phyloP scores from a whole-genome alignment of 2,888 invertebrate genomes.

The Pyrocoelia pectoralis region DNA sequence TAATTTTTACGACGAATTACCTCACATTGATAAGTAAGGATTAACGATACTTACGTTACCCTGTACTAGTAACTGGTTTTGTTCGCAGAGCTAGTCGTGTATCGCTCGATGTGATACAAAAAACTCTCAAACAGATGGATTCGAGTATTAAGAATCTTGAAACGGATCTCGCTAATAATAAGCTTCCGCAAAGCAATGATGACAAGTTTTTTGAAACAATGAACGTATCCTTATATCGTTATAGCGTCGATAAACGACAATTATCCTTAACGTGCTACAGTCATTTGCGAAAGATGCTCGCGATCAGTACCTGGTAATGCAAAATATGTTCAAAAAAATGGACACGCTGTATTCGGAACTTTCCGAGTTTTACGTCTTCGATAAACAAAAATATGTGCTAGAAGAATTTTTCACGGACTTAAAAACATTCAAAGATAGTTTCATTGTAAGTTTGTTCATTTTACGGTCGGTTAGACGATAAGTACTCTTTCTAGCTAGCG shows the following conservation, averaged over 20 bases:
- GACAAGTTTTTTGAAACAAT: conserved; percentile 89
- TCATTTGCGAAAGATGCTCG: conserved; percentile 82
- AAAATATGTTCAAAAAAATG: conserved; percentile 95
- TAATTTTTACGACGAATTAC: conserved; percentile 84
- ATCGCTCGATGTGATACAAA: conserved; percentile 82
- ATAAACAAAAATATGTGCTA: conserved; percentile 89
- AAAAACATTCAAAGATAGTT: conserved; percentile 93
- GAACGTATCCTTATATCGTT: conserved; percentile 74
- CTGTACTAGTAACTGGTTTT: too few species aligned
- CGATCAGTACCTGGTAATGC: conserved; percentile 86
- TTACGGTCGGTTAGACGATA: too few species aligned
- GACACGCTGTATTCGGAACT: conserved; percentile 83
- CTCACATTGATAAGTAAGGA: conserved; percentile 80
- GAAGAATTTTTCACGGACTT: conserved; percentile 97
- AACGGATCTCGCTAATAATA: conserved; percentile 87
- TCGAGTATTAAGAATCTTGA: conserved; percentile 87
- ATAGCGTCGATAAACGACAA: too few species aligned
- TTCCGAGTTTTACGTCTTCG: conserved; percentile 91
- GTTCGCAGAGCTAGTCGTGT: conserved; percentile 80
- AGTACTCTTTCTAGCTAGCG: conserved; percentile 72
- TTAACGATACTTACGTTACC: not conserved
- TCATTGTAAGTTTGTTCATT: conserved; percentile 76
- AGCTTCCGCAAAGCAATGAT: conserved; percentile 78
- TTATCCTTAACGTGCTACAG: too few species aligned
- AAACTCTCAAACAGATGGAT: conserved; percentile 85